Conservation (phyloP, 2,888 invertebrate species). For the Lithophane semibrunnea region DNA sequence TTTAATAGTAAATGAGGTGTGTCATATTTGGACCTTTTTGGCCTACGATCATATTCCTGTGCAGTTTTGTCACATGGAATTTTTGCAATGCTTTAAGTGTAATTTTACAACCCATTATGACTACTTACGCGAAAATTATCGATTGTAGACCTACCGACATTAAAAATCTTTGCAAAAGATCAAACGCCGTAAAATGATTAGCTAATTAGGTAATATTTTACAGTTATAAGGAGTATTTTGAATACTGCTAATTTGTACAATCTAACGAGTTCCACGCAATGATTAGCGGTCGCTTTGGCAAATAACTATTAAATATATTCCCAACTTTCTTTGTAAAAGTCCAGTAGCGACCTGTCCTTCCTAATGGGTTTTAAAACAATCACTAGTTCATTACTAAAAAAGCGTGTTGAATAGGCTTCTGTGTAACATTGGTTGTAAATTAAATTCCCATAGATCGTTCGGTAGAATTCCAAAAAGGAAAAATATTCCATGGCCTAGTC, state of each 20-base stretch:
- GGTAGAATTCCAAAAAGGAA: constrained; percentile 28
- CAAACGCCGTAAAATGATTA: constrained; percentile 22
- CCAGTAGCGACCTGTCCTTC: constrained; percentile 27
- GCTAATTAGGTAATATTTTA: constrained; percentile 13
- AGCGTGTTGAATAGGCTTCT: constrained; percentile 4
- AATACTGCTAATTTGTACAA: constrained; percentile 33
- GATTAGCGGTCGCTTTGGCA: constrained; percentile 41
- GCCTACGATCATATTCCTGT: background rate
- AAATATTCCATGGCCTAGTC: constrained; percentile 32
- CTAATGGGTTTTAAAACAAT: constrained; percentile 27
- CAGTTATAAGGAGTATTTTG: background rate
- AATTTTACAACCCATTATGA: background rate
- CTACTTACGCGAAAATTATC: background rate
- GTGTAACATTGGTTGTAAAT: background rate
- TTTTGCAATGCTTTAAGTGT: background rate
- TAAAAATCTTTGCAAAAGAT: constrained; percentile 13
- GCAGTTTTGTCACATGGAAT: background rate
- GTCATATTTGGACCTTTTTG: constrained; percentile 12
- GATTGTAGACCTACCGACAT: too few relatives aligned
- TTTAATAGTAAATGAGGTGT: constrained; percentile 16
- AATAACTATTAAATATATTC: constrained; percentile 27
- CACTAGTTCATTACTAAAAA: constrained; percentile 2
- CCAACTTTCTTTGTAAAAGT: constrained; percentile 19
- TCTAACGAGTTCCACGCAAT: constrained; percentile 25
- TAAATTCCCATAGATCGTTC: background rate